A percentile compares a stretch with the other conserved stretches of the same genome.
phyloP scores from a whole-genome alignment of 2,797 vertebrate species.

The Esox masquinongy region DNA sequence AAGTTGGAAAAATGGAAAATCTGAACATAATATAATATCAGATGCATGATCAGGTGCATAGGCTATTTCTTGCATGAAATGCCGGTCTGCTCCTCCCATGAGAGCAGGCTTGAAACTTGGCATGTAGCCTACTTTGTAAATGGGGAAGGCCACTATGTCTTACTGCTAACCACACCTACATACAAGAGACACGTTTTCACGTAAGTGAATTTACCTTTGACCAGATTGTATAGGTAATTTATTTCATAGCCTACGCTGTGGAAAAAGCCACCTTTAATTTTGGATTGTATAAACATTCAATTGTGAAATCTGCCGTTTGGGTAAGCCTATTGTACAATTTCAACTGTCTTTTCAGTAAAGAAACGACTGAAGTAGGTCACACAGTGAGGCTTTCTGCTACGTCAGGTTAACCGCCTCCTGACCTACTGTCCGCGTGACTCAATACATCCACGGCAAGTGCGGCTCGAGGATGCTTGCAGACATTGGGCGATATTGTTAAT shows the following conservation, averaged over 20 bases:
- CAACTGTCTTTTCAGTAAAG: background rate
- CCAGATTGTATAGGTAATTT: background rate
- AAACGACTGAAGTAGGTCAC: slow-evolving; percentile 37
- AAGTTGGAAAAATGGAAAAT: background rate
- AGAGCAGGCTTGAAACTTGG: no score
- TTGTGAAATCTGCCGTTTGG: background rate
- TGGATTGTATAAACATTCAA: background rate
- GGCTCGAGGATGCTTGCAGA: background rate
- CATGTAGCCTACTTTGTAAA: background rate
- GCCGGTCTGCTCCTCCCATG: no score
- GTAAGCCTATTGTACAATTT: background rate
- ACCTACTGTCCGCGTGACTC: slow-evolving; percentile 57
- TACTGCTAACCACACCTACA: background rate
- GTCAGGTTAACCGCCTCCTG: slow-evolving; percentile 33
- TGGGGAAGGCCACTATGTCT: background rate
- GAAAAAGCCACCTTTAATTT: background rate
- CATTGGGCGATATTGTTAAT: background rate
- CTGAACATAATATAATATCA: background rate
- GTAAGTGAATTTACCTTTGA: background rate
- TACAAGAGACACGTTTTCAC: background rate
- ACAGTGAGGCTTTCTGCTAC: background rate
- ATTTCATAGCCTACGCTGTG: background rate
- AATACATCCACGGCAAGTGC: slow-evolving; percentile 1
- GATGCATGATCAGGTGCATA: background rate
- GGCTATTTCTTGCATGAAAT: background rate